Conservation (phyloP, 1,140 invertebrate genomes). For the Listronotus bonariensis region DNA sequence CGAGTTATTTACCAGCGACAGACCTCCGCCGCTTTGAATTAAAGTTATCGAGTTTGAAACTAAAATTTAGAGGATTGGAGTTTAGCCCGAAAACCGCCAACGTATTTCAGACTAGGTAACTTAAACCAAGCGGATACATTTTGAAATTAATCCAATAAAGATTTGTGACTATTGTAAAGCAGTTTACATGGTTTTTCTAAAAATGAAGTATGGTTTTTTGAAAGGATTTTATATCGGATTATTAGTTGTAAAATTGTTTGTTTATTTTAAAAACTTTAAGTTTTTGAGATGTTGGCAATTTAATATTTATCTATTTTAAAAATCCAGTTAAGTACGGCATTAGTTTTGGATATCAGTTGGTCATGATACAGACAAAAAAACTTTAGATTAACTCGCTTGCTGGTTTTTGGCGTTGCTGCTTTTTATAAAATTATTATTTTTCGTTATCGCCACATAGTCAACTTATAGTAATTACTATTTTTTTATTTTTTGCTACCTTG, state of each 20-base stretch:
- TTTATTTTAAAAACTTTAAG: too few relatives aligned
- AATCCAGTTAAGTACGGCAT: too few relatives aligned
- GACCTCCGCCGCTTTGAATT: slow-evolving; percentile 17
- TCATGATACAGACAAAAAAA: too few relatives aligned
- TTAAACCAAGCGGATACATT: slow-evolving; percentile 17
- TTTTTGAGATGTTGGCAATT: too few relatives aligned
- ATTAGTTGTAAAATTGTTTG: not conserved
- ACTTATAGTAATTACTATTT: too few relatives aligned
- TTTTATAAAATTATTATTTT: too few relatives aligned
- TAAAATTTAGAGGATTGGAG: slow-evolving; percentile 14
- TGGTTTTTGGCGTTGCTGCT: too few relatives aligned
- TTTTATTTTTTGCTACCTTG: too few relatives aligned
- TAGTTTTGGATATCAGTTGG: too few relatives aligned
- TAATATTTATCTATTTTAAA: too few relatives aligned
- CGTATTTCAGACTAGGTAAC: slow-evolving; percentile 8
- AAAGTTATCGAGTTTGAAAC: slow-evolving; percentile 12
- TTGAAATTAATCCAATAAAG: slow-evolving; percentile 33
- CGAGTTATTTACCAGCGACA: slow-evolving; percentile 19
- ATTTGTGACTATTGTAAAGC: slow-evolving; percentile 28
- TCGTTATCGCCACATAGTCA: too few relatives aligned
- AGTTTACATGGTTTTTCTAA: slow-evolving; percentile 21
- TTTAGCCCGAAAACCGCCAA: slow-evolving; percentile 16
- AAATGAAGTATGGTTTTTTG: slow-evolving; percentile 34
- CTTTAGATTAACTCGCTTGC: too few relatives aligned
- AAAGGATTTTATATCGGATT: slow-evolving; percentile 14